Evolutionary conservation across 37 sponge, comb jelly and placozoan species (phyloP), one percentile per base, ranked within the genome.

Genomic region (Aplysina aerophoba): DNA sequence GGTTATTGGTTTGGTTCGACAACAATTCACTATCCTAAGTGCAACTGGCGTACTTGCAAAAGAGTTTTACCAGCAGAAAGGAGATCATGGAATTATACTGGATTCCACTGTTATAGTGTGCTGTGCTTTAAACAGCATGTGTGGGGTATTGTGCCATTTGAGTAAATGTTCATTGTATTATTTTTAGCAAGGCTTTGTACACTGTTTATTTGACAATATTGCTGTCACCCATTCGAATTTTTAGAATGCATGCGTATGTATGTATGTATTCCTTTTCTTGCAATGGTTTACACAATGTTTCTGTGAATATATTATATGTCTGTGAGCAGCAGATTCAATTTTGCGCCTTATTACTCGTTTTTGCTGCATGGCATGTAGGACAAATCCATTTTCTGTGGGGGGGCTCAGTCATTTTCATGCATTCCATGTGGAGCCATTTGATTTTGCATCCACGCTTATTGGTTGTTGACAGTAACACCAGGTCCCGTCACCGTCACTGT

Each of bases 21-120:
- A 86, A 40, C 67, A 80, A 68, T 86, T 53, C 62, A 79, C 28
- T 81, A 86, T 79, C 16, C 30, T 86, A 17, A 57, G 59, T 57
- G 59, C 28, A 14, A 67, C 69, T 25, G 19, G 69, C 13, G 69
- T 67, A 15, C 19, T 67, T 24, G 22, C 69, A 67, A 67, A 67
- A n/a, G 69, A 67, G 22, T 67, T 67, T n/a, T 67, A 25, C n/a
- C 69, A 67, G n/a, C 69, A 67, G 69, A 67, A 67, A n/a, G 28
- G 14, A 14, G 27, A 67, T 25, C 27, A 22, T 67, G 69, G 19
- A 16, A 67, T 67, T 67, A 67, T 67, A 22, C 28, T 67, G 28
- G 69, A 67, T 67, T 20, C 69, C 22, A 67, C n/a, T 14, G 69
- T 67, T 14, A 67, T 20, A 67, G 69, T 67, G 28, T n/a, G 69